A percentile compares a stretch with the other conserved stretches of the same genome.
These are phyloP conservation scores for Vespertilio murinus DNA, from an alignment of 2,797 vertebrate species.

Conservation along the genomic window DNA sequence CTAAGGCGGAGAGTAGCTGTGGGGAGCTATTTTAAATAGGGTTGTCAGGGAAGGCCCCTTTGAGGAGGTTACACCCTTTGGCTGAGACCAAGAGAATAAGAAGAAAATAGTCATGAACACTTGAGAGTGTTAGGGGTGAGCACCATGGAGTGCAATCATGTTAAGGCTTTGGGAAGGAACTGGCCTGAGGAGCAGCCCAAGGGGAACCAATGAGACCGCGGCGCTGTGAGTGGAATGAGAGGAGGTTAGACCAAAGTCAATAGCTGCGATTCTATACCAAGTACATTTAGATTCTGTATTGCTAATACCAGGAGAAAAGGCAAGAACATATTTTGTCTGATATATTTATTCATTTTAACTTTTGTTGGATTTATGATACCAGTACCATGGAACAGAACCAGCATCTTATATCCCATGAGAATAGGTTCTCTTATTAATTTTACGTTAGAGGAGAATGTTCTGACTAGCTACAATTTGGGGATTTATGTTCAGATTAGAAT, in stretches of 20 bases:
- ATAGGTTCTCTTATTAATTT: constrained; percentile 47
- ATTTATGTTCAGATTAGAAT: constrained; percentile 13
- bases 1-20: neutral
- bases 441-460: constrained; percentile 53
- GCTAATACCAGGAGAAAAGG: neutral
- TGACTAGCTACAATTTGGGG: neutral
- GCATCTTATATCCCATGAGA: neutral
- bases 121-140: neutral
- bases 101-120: neutral
- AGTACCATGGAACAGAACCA: neutral
- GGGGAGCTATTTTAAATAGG: neutral
- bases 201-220: fast-evolving
- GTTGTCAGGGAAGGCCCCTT: neutral
- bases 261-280: neutral
- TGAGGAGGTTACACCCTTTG: neutral
- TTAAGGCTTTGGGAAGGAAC: neutral
- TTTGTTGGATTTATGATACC: constrained; percentile 10
- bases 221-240: no score
- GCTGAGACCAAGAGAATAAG: neutral
- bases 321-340: neutral
- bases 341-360: neutral
- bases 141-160: neutral
- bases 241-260: neutral
- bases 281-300: neutral
- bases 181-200: neutral